Evolutionary conservation across 2,113 vertebrate species (phyloP), one percentile per base, ranked within the genome.

Genomic region (Toxotes chatareus): DNA sequence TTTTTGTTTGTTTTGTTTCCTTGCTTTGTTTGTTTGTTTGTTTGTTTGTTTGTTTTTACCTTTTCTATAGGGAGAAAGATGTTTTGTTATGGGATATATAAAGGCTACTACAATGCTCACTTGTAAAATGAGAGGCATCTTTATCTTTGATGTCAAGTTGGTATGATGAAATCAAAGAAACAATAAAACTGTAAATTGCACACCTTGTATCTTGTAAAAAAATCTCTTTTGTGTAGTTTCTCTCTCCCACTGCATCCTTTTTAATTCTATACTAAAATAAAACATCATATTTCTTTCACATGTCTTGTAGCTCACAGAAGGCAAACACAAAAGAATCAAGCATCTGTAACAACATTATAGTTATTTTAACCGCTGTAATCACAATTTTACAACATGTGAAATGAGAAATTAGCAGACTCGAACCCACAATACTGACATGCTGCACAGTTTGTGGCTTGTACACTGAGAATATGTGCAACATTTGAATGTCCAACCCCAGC

Each of bases 131-230:
- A 87, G 47, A 59, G 46, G 65, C 49, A 11, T 76, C 61, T 71
- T 65, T 56, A 59, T 90, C 11, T 76, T 80, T 83, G 62, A 80
- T 77, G 74, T 86, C 79, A 74, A 68, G 65, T 46, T 85, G 87
- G 64, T 88, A 67, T 49, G 82, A 72, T 79, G 80, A 85, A 88
- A 83, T 93, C 85, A 85, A 90, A 89, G 84, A 86, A 82, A 86
- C 72, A 94, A 94, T 93, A 93, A 93, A 94, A 87, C 69, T 64
- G 77, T 77, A 72, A 87, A 67, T 76, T 81, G 56, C 55, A 42
- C 42, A 77, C 1, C 7, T 53, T 61, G 46, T 53, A 47, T 83
- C 23, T 65, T 23, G 5, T 21, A 51, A 62, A 23, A 61, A 36
- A 12, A 21, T 60, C 60, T 23, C 5, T 61, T 66, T 76, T 16